Conservation (phyloP, 2,113 vertebrate species). For the Oryzias melastigma region DNA sequence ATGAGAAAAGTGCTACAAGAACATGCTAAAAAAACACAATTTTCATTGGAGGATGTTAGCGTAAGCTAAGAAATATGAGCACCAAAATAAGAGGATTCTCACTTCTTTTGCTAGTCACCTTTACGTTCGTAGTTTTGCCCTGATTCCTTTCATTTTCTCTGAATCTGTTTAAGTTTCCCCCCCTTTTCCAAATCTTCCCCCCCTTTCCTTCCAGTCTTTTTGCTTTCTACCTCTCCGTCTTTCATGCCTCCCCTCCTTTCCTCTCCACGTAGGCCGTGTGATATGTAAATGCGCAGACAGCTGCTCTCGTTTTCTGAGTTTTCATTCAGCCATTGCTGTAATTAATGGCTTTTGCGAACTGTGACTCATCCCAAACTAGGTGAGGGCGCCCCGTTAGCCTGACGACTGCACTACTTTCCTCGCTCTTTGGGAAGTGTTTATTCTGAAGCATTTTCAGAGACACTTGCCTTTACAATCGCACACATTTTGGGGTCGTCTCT, state of each 20-base stretch:
- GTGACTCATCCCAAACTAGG: constrained; percentile 71
- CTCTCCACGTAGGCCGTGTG: constrained; percentile 61
- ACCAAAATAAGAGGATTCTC: no score
- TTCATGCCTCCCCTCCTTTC: constrained; percentile 34
- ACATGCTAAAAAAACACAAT: no score
- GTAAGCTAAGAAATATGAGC: no score
- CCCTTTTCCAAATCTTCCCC: constrained; percentile 27
- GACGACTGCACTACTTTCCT: constrained; percentile 30
- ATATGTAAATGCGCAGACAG: constrained; percentile 77
- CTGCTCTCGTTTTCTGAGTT: constrained; percentile 72
- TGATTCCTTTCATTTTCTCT: constrained; percentile 36
- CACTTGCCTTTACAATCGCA: background rate
- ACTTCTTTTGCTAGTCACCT: no score
- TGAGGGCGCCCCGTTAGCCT: constrained; percentile 64
- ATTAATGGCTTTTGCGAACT: constrained; percentile 71
- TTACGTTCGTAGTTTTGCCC: constrained; percentile 1
- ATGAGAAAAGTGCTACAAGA: no score
- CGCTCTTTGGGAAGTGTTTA: constrained; percentile 14
- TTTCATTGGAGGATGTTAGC: no score
- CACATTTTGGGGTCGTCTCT: constrained; percentile 20
- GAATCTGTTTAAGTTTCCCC: constrained; percentile 14
- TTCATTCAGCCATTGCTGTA: constrained; percentile 69
- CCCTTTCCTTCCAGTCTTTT: constrained; percentile 16
- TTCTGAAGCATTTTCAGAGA: constrained; percentile 2
- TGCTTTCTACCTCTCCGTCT: constrained; percentile 30